These are phyloP conservation scores for Cochlearius cochlearius DNA, from an alignment of 2,113 vertebrate species.

Conservation along the genomic window DNA sequence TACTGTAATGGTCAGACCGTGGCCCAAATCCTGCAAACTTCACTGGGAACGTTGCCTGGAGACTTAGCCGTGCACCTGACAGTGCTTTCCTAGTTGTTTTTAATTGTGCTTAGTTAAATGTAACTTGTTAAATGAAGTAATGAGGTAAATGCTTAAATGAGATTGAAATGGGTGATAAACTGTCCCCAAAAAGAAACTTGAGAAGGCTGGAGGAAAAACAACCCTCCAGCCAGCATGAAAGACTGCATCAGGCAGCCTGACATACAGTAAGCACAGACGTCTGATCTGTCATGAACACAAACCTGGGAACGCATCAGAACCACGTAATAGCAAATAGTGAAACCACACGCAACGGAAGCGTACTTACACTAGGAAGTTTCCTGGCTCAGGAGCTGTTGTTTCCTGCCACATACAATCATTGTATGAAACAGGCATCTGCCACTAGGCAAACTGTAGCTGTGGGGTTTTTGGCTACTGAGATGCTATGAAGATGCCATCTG, in stretches of 20 bases:
- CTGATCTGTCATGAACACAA: background rate
- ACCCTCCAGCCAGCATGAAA: too few species aligned
- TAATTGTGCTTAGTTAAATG: background rate
- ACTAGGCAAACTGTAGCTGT: background rate
- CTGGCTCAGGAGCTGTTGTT: background rate
- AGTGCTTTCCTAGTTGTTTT: background rate
- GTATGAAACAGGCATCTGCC: background rate
- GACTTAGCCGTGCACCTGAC: background rate
- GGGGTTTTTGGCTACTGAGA: background rate
- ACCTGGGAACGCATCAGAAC: background rate
- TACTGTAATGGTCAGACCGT: background rate
- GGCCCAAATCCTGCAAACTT: accelerated
- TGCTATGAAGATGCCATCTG: background rate
- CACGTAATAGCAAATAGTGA: background rate
- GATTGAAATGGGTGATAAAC: background rate
- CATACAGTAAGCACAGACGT: background rate
- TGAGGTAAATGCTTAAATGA: background rate
- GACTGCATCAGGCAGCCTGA: background rate
- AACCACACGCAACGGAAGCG: background rate
- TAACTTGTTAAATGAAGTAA: background rate
- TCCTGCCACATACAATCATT: background rate
- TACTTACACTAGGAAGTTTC: background rate
- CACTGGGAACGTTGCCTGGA: background rate
- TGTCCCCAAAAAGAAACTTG: background rate
- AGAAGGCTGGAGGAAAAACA: background rate